Percentiles rank a stretch among this genome's conserved stretches.
These are phyloP conservation scores for Sialis fuliginosa DNA, from an alignment of 2,888 invertebrate species.

Conservation along the genomic window DNA sequence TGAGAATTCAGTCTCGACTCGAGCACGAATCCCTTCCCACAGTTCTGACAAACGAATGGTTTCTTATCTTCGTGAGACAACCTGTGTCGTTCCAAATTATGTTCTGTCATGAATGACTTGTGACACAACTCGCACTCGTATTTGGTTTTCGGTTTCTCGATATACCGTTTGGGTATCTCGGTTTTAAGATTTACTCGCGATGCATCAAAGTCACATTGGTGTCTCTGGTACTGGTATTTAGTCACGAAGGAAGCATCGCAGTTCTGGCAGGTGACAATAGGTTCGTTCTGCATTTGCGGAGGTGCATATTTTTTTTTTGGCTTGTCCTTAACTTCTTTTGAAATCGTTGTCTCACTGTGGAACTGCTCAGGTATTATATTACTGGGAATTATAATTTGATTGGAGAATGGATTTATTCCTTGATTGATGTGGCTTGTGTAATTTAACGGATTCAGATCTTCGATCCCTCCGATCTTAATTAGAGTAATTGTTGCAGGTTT, in stretches of 20 bases:
- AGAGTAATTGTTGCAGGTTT: slow-evolving; percentile 15
- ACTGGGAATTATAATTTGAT: slow-evolving; percentile 1
- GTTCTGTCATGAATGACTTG: slow-evolving; percentile 24
- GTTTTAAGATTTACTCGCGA: slow-evolving; percentile 24
- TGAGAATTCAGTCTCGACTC: slow-evolving; percentile 25
- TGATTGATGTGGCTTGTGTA: slow-evolving; percentile 12
- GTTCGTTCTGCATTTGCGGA: slow-evolving; percentile 13
- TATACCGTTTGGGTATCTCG: slow-evolving; percentile 19
- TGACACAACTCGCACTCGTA: slow-evolving; percentile 22
- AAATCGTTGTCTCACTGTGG: slow-evolving; percentile 1
- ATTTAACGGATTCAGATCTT: slow-evolving; percentile 15
- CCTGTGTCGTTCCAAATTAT: slow-evolving; percentile 23
- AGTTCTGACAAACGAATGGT: slow-evolving; percentile 24
- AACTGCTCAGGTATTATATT: not conserved
- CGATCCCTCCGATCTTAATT: slow-evolving; percentile 16
- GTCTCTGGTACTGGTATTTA: slow-evolving; percentile 26
- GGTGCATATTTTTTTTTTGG: slow-evolving; percentile 9
- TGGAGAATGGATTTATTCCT: slow-evolving; percentile 2
- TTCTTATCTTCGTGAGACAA: slow-evolving; percentile 21
- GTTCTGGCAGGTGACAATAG: slow-evolving; percentile 25
- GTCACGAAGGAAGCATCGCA: slow-evolving; percentile 27
- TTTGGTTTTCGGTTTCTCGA: slow-evolving; percentile 20
- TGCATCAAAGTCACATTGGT: slow-evolving; percentile 26
- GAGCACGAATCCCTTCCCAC: slow-evolving; percentile 25
- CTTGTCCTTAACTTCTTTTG: slow-evolving; percentile 10